Conservation (phyloP, 2,113 vertebrate species). For the Platycercus adscitus region DNA sequence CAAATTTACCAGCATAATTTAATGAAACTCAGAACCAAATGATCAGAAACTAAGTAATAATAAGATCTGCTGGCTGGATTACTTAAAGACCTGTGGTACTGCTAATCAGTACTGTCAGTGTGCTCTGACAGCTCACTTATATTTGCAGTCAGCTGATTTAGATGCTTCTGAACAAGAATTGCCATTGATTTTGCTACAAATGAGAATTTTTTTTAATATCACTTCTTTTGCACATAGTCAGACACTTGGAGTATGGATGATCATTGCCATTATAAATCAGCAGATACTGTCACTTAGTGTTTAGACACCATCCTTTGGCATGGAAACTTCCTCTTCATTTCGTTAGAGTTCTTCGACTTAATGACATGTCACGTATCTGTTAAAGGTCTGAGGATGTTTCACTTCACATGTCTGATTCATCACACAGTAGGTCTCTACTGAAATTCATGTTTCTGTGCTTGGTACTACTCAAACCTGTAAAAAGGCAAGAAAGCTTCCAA, state of each 20-base stretch:
- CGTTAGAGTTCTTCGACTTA: neutral
- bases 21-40: neutral
- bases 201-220: neutral
- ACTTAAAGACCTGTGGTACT: neutral
- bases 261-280: neutral
- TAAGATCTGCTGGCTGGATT: neutral
- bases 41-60: neutral
- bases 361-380: neutral
- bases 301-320: neutral
- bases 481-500: neutral
- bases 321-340: neutral
- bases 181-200: neutral
- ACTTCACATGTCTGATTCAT: constrained; percentile 23
- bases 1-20: neutral
- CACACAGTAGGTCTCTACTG: neutral
- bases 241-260: neutral
- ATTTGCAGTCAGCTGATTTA: neutral
- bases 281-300: neutral
- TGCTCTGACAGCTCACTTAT: neutral
- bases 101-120: neutral
- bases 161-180: neutral
- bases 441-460: neutral
- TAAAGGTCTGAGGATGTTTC: constrained; percentile 11
- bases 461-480: neutral
- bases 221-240: neutral